Evolutionary conservation across 2,113 vertebrate genomes (phyloP).

Genomic region (Phalacrocorax brasilianus): DNA sequence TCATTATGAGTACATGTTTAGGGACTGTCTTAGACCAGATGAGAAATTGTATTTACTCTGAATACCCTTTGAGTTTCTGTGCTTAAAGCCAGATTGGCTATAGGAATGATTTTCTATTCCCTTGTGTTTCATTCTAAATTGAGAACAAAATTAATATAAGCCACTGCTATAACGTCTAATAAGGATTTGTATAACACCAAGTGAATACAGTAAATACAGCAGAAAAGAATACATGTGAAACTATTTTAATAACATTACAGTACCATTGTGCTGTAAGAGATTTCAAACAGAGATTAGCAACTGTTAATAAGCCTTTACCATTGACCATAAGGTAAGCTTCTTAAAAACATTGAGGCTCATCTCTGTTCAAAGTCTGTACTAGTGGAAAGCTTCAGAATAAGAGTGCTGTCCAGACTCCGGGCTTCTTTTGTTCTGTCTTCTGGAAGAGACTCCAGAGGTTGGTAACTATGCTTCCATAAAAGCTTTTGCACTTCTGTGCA

Average conservation of each 20-base stretch:
- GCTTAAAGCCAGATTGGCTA: not conserved
- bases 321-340: not conserved
- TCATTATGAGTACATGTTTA: not conserved
- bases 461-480: not conserved
- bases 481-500: not conserved
- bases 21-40: not conserved
- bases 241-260: not conserved
- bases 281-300: slow-evolving; percentile 33
- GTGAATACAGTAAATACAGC: not conserved
- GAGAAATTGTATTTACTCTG: not conserved
- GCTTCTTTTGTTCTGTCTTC: not conserved
- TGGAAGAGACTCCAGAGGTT: not conserved
- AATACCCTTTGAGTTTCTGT: not conserved
- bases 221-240: not conserved
- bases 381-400: not conserved
- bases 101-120: not conserved
- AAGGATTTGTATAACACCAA: not conserved
- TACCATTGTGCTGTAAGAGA: not conserved
- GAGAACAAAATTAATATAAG: not conserved
- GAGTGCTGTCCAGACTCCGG: not conserved
- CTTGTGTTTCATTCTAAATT: not conserved
- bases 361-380: not conserved
- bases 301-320: slow-evolving; percentile 35
- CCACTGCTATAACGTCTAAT: not conserved
- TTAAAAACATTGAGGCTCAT: not conserved